Base-by-base conservation (phyloP, 1,140 invertebrate genomes). In the Bicyclus anynana region DNA sequence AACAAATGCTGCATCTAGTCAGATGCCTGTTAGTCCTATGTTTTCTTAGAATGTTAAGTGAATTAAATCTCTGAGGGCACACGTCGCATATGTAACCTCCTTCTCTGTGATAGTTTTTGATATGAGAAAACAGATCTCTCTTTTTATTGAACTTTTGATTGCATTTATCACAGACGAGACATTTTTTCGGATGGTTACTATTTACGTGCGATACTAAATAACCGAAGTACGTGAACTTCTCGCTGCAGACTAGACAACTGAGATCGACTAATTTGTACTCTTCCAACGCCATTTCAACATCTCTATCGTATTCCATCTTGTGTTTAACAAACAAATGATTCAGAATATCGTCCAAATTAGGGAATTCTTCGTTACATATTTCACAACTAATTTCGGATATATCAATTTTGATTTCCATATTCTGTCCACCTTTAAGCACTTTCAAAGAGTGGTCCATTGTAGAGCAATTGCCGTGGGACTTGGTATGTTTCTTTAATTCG, bases 341-440 rank as follows among this genome's bases (percentile, higher is more conserved):
- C 4, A 84, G 9, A 5, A 85, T 49, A n/a, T 79, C 76, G 14
- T 78, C 69, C 0, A 81, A 62, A 1, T 37, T 40, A 0, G 65
- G 47, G 42, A 80, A 77, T 4, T 64, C 49, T 58, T 80, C 79
- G 0, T 66, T 69, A 48, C 84, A 87, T 29, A 86, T 65, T 35
- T 80, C 71, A 27, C 84, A 87, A 7, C 44, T 49, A 9, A 87
- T 65, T 26, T 77, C 63, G 0, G 84, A 85, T 9, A 85, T 62
- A 23, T 87, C 84, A 4, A 87, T 69, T 77, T 87, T 87, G 5
- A 87, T 83, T 49, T 85, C 84, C 78, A 87, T 83, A 57, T 85
- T 85, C 20, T 77, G 71, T 12, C 83, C 79, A 7, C 84, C 84
- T 57, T 84, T 83, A 1, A 87, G 38, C 0, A 81, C 74, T 62